These are phyloP conservation scores for Penaeus vannamei DNA, from an alignment of 1,140 invertebrate genomes.

Conservation along the genomic window DNA sequence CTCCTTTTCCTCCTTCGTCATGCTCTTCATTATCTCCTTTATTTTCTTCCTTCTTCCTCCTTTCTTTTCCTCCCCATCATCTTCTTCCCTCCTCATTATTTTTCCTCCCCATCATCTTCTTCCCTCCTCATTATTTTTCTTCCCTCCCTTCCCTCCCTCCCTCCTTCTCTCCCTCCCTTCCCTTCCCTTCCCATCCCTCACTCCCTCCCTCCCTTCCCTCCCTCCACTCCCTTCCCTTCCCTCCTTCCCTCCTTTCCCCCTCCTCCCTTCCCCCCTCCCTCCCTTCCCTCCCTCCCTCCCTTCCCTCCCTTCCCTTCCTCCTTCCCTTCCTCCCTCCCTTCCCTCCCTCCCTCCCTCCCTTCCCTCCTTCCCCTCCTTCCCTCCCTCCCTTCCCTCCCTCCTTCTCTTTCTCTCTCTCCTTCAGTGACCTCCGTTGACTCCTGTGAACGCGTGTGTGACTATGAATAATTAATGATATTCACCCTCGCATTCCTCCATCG, in stretches of 20 bases:
- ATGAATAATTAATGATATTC: neutral
- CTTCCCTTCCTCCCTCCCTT: neutral
- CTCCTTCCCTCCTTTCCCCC: neutral
- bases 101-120: no score
- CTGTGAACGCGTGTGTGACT: neutral
- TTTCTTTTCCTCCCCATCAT: neutral
- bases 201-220: no score
- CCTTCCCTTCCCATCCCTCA: no score
- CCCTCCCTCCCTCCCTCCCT: neutral
- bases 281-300: neutral
- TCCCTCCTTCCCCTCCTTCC: neutral
- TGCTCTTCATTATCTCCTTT: neutral
- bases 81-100: no score
- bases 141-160: neutral
- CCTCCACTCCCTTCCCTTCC: no score
- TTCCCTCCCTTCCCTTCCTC: neutral
- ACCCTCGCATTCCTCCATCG: neutral
- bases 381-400: neutral
- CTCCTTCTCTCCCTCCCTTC: no score
- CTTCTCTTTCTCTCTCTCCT: conserved; percentile 23
- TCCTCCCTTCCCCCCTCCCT: neutral
- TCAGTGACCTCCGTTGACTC: conserved; percentile 16
- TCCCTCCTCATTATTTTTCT: neutral
- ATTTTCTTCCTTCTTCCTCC: neutral
- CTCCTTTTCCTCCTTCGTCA: neutral